These are phyloP conservation scores for Clarias gariepinus DNA, from an alignment of 2,113 vertebrate genomes.

Conservation along the genomic window DNA sequence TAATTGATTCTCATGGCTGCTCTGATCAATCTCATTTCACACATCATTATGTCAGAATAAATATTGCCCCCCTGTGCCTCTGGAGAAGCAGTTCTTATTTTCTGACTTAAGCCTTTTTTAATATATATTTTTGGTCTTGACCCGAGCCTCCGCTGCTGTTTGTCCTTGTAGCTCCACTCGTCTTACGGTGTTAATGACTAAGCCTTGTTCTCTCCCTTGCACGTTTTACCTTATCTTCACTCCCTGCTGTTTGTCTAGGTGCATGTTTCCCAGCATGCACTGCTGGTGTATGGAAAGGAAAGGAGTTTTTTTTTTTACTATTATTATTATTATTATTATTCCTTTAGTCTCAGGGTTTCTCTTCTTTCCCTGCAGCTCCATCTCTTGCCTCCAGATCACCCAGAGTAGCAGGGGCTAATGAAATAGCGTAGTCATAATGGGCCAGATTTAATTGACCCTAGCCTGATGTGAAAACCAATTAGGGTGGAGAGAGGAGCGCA, in stretches of 20 bases:
- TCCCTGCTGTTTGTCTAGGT: background rate
- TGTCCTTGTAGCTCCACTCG: background rate
- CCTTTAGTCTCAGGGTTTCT: background rate
- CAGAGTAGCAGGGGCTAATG: slow-evolving; percentile 43
- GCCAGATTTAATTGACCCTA: slow-evolving; percentile 45
- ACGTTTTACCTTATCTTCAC: slow-evolving; percentile 6
- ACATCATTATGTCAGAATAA: slow-evolving; percentile 53
- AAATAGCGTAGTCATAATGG: slow-evolving; percentile 41
- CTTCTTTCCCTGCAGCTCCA: slow-evolving; percentile 14
- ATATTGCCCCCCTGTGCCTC: slow-evolving; percentile 28
- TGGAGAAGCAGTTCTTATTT: slow-evolving; percentile 25
- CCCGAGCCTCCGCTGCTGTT: background rate
- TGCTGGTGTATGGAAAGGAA: background rate
- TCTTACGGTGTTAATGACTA: background rate
- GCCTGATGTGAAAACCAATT: slow-evolving; percentile 42
- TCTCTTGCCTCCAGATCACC: slow-evolving; percentile 23
- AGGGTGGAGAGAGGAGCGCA: slow-evolving; percentile 15
- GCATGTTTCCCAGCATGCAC: background rate
- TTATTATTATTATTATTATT: background rate
- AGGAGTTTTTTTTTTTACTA: background rate
- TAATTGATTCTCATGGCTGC: slow-evolving; percentile 43
- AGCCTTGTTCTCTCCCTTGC: background rate
- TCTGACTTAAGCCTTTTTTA: background rate
- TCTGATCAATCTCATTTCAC: slow-evolving; percentile 56
- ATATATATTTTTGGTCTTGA: background rate